A percentile compares a stretch with the other conserved stretches of the same genome.
phyloP scores from a whole-genome alignment of 2,797 vertebrate genomes.

The Carapus acus region DNA sequence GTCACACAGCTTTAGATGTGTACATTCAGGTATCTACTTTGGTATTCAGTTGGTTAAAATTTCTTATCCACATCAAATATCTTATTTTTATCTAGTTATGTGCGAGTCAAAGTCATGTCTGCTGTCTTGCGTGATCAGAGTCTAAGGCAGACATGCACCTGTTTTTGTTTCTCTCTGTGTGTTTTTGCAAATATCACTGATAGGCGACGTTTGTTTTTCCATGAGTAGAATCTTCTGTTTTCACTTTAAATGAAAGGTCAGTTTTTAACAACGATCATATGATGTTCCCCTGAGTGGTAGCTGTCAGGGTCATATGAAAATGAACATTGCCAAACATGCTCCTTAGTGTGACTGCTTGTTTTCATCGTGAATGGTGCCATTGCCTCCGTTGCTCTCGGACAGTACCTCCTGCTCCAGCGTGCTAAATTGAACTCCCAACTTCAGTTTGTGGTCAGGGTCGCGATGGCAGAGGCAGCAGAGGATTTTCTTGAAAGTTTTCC shows the following conservation, averaged over 20 bases:
- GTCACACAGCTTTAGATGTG: too few relatives aligned
- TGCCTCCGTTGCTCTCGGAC: slow-evolving; percentile 57
- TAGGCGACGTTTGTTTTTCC: too few relatives aligned
- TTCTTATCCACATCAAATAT: too few relatives aligned
- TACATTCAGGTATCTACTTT: too few relatives aligned
- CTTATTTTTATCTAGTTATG: too few relatives aligned
- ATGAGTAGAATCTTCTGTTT: too few relatives aligned
- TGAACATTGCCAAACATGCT: background rate
- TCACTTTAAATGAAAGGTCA: too few relatives aligned
- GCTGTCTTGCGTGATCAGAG: too few relatives aligned
- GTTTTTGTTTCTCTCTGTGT: background rate
- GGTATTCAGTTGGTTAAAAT: too few relatives aligned
- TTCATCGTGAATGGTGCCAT: slow-evolving; percentile 24
- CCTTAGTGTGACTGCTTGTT: slow-evolving; percentile 29
- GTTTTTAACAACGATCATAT: too few relatives aligned
- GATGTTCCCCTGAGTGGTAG: slow-evolving; percentile 3
- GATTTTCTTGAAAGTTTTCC: slow-evolving; percentile 81
- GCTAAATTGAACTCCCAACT: slow-evolving; percentile 58
- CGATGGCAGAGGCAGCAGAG: slow-evolving; percentile 70
- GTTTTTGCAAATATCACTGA: background rate
- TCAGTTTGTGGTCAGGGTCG: rapidly evolving
- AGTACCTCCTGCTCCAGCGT: slow-evolving; percentile 72
- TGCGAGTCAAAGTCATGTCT: too few relatives aligned
- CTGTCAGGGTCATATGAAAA: slow-evolving; percentile 1
- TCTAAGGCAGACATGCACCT: background rate